phyloP scores from a whole-genome alignment of 2,888 invertebrate genomes.

The Protodeltote pygarga region DNA sequence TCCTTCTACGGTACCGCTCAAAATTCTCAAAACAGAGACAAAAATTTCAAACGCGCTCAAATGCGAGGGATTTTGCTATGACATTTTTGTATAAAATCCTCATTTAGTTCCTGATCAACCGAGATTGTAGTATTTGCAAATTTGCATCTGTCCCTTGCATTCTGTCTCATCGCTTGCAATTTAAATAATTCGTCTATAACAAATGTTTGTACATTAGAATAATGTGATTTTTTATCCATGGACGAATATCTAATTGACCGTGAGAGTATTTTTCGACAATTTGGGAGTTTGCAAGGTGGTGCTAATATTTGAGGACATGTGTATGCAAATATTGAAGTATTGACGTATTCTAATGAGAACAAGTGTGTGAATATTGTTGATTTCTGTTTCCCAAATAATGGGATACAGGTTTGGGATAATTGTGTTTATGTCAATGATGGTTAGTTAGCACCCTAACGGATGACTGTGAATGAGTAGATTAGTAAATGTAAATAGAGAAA shows the following conservation, averaged over 20 bases:
- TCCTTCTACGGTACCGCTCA: conserved; percentile 33
- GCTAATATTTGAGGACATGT: conserved; percentile 45
- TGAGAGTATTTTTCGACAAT: conserved; percentile 63
- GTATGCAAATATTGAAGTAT: conserved; percentile 64
- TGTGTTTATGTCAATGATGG: conserved; percentile 29
- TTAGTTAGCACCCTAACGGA: conserved; percentile 42
- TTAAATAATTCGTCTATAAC: conserved; percentile 81
- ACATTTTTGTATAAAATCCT: conserved; percentile 80
- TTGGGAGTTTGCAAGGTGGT: conserved; percentile 42
- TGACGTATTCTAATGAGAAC: conserved; percentile 71
- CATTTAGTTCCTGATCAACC: conserved; percentile 77
- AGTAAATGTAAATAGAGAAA: conserved; percentile 28
- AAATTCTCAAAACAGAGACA: conserved; percentile 50
- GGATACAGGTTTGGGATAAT: conserved; percentile 43
- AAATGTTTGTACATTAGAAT: conserved; percentile 71
- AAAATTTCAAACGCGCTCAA: conserved; percentile 53
- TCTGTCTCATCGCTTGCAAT: conserved; percentile 63
- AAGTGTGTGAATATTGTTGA: conserved; percentile 72
- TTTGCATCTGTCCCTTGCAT: conserved; percentile 74
- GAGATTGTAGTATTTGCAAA: conserved; percentile 70
- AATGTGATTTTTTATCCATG: conserved; percentile 66
- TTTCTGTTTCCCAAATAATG: conserved; percentile 64
- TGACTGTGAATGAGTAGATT: conserved; percentile 42
- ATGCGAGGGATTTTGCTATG: conserved; percentile 62
- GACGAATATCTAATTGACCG: conserved; percentile 75